A percentile compares a stretch with the other conserved stretches of the same genome.
phyloP scores from a whole-genome alignment of 2,888 invertebrate genomes.

The Amphiduros pacificus region DNA sequence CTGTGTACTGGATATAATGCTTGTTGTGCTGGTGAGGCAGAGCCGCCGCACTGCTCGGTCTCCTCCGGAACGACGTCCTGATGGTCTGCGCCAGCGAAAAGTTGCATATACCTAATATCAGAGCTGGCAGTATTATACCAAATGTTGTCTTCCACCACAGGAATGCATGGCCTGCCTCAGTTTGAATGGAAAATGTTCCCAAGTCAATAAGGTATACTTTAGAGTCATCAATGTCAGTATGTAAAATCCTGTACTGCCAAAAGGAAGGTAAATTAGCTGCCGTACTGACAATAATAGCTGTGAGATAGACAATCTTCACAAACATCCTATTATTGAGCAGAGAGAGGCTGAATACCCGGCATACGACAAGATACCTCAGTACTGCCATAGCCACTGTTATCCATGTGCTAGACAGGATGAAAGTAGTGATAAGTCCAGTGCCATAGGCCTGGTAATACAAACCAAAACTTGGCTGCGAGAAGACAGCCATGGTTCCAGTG shows the following conservation, averaged over 20 bases:
- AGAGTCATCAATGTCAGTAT: not conserved
- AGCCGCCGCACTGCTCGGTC: no score
- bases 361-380: conserved; percentile 52
- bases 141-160: conserved; percentile 40
- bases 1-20: not conserved
- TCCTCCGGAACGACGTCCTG: conserved; percentile 17
- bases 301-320: conserved; percentile 39
- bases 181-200: conserved; percentile 16
- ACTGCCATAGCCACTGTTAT: conserved; percentile 54
- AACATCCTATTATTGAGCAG: conserved; percentile 43
- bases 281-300: conserved; percentile 10
- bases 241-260: conserved; percentile 8
- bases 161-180: conserved; percentile 10
- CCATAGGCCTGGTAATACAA: conserved; percentile 42
- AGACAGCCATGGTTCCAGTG: conserved; percentile 16
- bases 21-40: not conserved
- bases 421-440: conserved; percentile 45
- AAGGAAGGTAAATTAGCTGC: conserved; percentile 14
- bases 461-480: not conserved
- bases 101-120: conserved; percentile 50
- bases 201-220: conserved; percentile 23
- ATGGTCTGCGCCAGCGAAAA: conserved; percentile 41
- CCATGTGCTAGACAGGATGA: conserved; percentile 53
- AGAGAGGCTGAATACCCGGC: conserved; percentile 49
- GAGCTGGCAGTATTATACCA: conserved; percentile 50